Conservation (phyloP, 2,797 vertebrate species). For the Oryzias dopingdopingensis region DNA sequence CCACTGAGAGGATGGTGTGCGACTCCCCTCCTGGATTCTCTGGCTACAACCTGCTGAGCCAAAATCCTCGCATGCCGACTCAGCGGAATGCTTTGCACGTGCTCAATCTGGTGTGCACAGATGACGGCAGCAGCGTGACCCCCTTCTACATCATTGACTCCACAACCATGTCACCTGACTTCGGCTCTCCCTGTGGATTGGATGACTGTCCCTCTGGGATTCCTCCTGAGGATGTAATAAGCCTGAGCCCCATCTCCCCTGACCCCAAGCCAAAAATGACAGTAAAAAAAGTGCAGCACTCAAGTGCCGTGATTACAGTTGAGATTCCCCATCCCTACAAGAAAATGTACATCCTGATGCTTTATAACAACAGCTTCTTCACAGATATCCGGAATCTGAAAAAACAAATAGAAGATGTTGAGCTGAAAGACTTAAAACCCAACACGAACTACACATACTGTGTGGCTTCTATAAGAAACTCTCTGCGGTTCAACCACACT, state of each 20-base stretch:
- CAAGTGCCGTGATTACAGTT: conserved; percentile 85
- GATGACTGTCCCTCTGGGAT: conserved; percentile 93
- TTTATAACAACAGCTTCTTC: conserved; percentile 93
- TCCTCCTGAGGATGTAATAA: conserved; percentile 80
- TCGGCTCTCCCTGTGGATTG: conserved; percentile 81
- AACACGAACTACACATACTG: conserved; percentile 97
- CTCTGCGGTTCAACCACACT: conserved; percentile 93
- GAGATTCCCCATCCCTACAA: conserved; percentile 91
- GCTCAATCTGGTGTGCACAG: conserved; percentile 86
- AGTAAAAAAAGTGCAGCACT: conserved; percentile 82
- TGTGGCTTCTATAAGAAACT: conserved; percentile 91
- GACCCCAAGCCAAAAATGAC: conserved; percentile 84
- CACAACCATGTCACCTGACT: conserved; percentile 78
- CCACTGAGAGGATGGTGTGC: conserved; percentile 95
- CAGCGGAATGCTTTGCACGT: conserved; percentile 88
- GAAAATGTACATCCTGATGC: conserved; percentile 95
- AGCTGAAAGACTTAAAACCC: conserved; percentile 83
- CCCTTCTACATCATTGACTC: conserved; percentile 63
- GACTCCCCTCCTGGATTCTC: conserved; percentile 88
- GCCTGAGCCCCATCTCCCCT: conserved; percentile 78
- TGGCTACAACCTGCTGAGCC: conserved; percentile 92
- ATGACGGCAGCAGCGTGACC: conserved; percentile 75
- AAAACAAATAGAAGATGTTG: conserved; percentile 86
- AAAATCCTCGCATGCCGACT: conserved; percentile 86
- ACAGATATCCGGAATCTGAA: conserved; percentile 88